phyloP scores from a whole-genome alignment of 2,797 vertebrate genomes.

The Lithobates sylvaticus region DNA sequence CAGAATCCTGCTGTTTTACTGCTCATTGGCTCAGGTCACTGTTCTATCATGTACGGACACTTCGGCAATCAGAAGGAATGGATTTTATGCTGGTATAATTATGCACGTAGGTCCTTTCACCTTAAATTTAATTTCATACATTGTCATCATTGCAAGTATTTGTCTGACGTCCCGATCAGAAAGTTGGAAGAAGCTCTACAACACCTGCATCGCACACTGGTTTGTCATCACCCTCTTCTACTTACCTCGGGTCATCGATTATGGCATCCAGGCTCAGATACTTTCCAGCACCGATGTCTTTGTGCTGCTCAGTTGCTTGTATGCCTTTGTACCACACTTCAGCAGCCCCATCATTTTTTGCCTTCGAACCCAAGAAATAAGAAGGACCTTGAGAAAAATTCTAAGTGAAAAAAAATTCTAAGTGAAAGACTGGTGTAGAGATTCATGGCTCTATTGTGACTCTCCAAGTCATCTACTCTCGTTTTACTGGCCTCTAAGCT shows the following conservation, averaged over 20 bases:
- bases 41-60: neutral
- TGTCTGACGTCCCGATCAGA: neutral
- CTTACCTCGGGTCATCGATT: conserved; percentile 16
- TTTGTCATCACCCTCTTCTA: conserved; percentile 16
- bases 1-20: conserved; percentile 8
- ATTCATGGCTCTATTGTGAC: too few species aligned
- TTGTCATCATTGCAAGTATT: conserved; percentile 9
- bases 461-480: too few species aligned
- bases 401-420: too few species aligned
- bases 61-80: neutral
- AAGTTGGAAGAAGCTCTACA: conserved; percentile 29
- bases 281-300: conserved; percentile 10
- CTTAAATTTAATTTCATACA: conserved; percentile 24
- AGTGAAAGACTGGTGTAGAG: too few species aligned
- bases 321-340: conserved; percentile 28
- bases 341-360: conserved; percentile 50
- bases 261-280: neutral
- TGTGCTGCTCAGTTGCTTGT: conserved; percentile 19
- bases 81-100: neutral
- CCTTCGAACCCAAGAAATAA: conserved; percentile 31
- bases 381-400: neutral
- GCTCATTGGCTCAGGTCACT: neutral
- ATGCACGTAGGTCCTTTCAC: neutral
- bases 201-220: conserved; percentile 39
- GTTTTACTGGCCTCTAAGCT: too few species aligned